These are phyloP conservation scores for Phaethon lepturus DNA, from an alignment of 2,113 vertebrate species.

Conservation along the genomic window DNA sequence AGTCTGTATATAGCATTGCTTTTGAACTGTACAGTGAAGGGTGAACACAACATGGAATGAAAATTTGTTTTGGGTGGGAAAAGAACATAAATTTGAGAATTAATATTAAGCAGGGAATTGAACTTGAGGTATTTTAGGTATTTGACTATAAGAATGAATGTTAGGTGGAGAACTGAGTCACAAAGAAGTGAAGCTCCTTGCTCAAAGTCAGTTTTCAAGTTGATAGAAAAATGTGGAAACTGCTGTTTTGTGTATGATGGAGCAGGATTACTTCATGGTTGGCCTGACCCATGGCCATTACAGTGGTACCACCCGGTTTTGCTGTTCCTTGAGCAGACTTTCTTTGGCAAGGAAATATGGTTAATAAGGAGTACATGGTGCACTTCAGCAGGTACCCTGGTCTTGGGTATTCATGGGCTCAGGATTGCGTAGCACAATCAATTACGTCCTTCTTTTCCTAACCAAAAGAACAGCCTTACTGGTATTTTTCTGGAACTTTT, in stretches of 20 bases:
- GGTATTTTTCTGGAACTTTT: background rate
- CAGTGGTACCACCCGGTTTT: background rate
- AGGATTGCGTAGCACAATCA: background rate
- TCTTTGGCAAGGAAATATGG: background rate
- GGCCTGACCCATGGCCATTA: background rate
- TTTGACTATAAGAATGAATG: background rate
- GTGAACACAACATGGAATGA: background rate
- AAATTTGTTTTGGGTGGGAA: background rate
- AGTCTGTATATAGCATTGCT: background rate
- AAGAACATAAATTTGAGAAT: background rate
- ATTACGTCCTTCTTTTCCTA: background rate
- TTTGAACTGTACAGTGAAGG: background rate
- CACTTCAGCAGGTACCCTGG: background rate
- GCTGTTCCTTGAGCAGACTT: background rate
- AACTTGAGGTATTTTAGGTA: background rate
- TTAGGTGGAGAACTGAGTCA: background rate
- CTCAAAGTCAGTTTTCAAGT: background rate
- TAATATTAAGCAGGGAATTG: background rate
- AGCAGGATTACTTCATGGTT: fast-evolving
- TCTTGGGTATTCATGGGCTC: background rate
- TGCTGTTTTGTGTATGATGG: background rate
- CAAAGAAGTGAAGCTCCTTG: background rate
- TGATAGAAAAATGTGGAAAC: background rate
- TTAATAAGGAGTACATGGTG: background rate
- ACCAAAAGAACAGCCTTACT: background rate